These are phyloP conservation scores for Drosophila busckii DNA, from an alignment of 1,140 invertebrate species.

Conservation along the genomic window DNA sequence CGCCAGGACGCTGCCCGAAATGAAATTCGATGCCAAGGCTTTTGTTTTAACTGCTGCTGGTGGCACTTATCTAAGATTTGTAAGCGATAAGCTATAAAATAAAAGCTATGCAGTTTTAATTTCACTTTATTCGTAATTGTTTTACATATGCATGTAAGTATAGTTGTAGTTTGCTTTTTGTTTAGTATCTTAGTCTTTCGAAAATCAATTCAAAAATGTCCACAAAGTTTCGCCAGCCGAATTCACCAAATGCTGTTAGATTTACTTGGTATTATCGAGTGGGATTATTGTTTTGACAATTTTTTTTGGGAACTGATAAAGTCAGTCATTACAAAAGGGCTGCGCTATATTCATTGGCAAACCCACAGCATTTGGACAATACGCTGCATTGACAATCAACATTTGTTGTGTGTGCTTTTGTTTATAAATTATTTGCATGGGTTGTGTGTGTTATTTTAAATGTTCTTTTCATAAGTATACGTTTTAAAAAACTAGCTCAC, in stretches of 20 bases:
- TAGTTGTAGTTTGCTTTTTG: constrained; percentile 21
- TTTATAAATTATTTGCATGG: constrained; percentile 23
- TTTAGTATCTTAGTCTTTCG: constrained; percentile 33
- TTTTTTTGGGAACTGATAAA: constrained; percentile 11
- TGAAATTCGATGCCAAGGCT: constrained; percentile 77
- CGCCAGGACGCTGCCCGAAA: constrained; percentile 50
- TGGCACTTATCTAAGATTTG: constrained; percentile 56
- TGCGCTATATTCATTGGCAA: not conserved
- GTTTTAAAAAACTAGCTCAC: constrained; percentile 59
- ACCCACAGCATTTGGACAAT: constrained; percentile 20
- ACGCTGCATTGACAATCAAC: constrained; percentile 36
- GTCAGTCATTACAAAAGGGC: not conserved
- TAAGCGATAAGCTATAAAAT: constrained; percentile 31
- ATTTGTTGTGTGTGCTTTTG: constrained; percentile 14
- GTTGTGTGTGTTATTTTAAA: constrained; percentile 9
- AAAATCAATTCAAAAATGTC: constrained; percentile 55
- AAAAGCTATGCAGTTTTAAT: constrained; percentile 11
- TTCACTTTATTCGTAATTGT: constrained; percentile 59
- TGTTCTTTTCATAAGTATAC: constrained; percentile 31
- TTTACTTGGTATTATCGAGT: constrained; percentile 12
- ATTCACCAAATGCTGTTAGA: constrained; percentile 36
- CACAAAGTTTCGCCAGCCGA: constrained; percentile 40
- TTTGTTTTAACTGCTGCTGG: constrained; percentile 71
- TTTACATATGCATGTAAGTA: constrained; percentile 43
- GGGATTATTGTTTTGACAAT: constrained; percentile 10